Percentiles rank a stretch among this genome's conserved stretches.
Conservation (phyloP, 2,888 invertebrate genomes). For the Dolomedes plantarius region DNA sequence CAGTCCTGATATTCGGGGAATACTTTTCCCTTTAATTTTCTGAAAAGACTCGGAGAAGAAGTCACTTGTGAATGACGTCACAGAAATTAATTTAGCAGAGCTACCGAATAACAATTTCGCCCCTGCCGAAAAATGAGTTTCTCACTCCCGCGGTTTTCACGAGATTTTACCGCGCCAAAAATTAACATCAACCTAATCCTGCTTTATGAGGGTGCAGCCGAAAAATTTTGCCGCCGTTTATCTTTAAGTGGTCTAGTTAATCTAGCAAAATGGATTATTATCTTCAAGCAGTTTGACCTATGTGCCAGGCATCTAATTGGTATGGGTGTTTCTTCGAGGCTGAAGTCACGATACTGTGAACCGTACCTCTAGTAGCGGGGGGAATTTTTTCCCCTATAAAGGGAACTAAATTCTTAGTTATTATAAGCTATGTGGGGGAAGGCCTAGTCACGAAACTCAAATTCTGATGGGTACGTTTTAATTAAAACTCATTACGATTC, state of each 20-base stretch:
- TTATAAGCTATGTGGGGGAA: too few species aligned
- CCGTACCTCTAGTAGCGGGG: too few species aligned
- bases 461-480: too few species aligned
- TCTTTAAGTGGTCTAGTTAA: slow-evolving; percentile 52
- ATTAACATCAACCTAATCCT: slow-evolving; percentile 18
- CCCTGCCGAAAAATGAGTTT: neutral
- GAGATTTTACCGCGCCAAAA: slow-evolving; percentile 5
- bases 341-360: slow-evolving; percentile 46
- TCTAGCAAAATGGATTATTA: slow-evolving; percentile 43
- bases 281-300: slow-evolving; percentile 53
- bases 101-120: neutral
- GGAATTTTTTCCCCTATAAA: too few species aligned
- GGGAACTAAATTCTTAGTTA: too few species aligned
- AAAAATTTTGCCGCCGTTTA: slow-evolving; percentile 42
- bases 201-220: slow-evolving; percentile 22
- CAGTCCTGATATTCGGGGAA: too few species aligned
- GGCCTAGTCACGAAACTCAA: too few species aligned
- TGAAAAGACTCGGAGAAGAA: too few species aligned
- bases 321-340: slow-evolving; percentile 38
- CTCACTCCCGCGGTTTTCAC: slow-evolving; percentile 17
- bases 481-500: too few species aligned
- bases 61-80: neutral
- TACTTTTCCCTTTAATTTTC: too few species aligned
- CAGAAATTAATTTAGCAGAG: slow-evolving; percentile 43
- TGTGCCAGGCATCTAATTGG: slow-evolving; percentile 46